Evolutionary conservation across 2,797 vertebrate species (phyloP), one percentile per base, ranked within the genome.

Genomic region (Falco naumanni): DNA sequence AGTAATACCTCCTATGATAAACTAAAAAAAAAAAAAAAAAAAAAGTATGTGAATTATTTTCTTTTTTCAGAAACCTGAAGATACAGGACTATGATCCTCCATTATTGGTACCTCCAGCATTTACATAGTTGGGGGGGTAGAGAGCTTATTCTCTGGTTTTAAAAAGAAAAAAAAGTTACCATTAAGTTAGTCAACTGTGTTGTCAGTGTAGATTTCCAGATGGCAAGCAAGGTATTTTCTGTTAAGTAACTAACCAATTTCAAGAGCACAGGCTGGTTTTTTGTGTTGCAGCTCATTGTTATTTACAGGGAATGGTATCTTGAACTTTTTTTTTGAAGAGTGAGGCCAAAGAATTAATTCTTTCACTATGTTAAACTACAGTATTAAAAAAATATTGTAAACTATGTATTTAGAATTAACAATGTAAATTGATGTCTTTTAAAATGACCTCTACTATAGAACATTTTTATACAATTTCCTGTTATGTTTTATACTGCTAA

Each of bases 1-100:
- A 88, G 20, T 48, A 33, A 64, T n/a, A 57, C 16, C 24, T 61
- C 17, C 29, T 78, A 2, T 29, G 25, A 74, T 77, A 45, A 53
- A 12, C 5, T 63, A 26, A 68, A 72, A n/a, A 17, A 61, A 68
- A 37, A n/a, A 17, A 61, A 68, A 37, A 37, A 39, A 56, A 63
- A 47, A 34, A 14, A 37, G 4, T 16, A 13, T 10, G 5, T 76
- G 17, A 78, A 93, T 88, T 6, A 41, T 47, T 82, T 89, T 90
- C 90, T 94, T 94, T 61, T 90, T 92, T 78, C 93, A 93, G 89
- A 95, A 93, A 90, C 70, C 70, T 95, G 94, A 87, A 74, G 48
- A 72, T 84, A 63, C 33, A 65, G 37, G 37, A 92, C 28, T 90
- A 5, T 82, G 59, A 81, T 75, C 24, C 34, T 91, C 34, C 29